Percentiles rank a stretch among this genome's conserved stretches.
phyloP scores from a whole-genome alignment of 2,797 vertebrate species.

The Microchirus variegatus region DNA sequence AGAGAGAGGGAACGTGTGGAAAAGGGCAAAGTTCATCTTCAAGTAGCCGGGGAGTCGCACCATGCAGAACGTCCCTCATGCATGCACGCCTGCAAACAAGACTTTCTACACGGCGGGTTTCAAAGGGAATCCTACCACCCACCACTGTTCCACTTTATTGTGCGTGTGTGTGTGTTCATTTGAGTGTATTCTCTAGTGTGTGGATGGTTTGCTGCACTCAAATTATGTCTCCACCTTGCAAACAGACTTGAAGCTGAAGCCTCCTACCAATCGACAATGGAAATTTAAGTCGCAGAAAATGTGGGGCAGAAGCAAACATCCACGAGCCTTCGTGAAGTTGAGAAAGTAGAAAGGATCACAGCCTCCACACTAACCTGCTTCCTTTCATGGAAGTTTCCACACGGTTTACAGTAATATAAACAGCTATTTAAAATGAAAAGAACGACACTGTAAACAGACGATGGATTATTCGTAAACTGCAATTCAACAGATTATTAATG shows the following conservation, averaged over 20 bases:
- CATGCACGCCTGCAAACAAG: conserved; percentile 54
- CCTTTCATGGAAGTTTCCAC: conserved; percentile 1
- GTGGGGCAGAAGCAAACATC: conserved; percentile 49
- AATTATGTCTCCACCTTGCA: conserved; percentile 57
- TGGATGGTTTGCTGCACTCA: conserved; percentile 48
- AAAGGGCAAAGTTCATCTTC: conserved; percentile 75
- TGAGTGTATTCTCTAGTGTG: conserved; percentile 46
- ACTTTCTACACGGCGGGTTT: conserved; percentile 69
- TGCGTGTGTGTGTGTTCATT: conserved; percentile 46
- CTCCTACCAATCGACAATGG: conserved; percentile 46
- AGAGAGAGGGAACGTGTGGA: conserved; percentile 62
- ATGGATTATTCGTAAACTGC: too few species aligned
- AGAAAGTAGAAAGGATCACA: conserved; percentile 37
- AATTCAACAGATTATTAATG: too few species aligned
- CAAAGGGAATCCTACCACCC: conserved; percentile 83
- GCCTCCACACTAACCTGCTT: not conserved
- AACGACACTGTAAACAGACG: too few species aligned
- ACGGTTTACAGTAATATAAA: not conserved
- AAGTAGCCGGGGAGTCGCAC: conserved; percentile 64
- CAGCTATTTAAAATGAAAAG: not conserved
- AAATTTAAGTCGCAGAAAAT: conserved; percentile 57
- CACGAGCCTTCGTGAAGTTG: conserved; percentile 28
- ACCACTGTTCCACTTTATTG: conserved; percentile 78
- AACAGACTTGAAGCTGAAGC: conserved; percentile 50
- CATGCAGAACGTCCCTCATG: conserved; percentile 63